These are phyloP conservation scores for Torymus texanus DNA, from an alignment of 2,888 invertebrate species.

Conservation along the genomic window DNA sequence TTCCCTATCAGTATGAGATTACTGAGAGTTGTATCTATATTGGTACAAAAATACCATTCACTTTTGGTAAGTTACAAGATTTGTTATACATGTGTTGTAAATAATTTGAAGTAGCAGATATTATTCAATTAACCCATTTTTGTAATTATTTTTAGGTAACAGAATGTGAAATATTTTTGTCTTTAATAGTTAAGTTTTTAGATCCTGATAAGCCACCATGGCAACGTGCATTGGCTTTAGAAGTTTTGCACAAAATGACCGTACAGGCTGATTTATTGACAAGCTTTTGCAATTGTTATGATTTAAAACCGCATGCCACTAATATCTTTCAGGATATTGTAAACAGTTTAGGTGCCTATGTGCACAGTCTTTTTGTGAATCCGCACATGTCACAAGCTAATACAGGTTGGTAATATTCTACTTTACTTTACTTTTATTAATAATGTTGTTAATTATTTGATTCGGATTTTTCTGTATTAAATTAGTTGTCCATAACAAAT, in stretches of 20 bases:
- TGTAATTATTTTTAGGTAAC: slow-evolving; percentile 82
- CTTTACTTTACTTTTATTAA: background rate
- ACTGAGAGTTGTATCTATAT: slow-evolving; percentile 91
- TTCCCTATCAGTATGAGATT: slow-evolving; percentile 98
- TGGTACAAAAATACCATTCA: slow-evolving; percentile 94
- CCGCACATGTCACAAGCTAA: slow-evolving; percentile 79
- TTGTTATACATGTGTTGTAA: background rate
- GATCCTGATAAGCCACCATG: slow-evolving; percentile 97
- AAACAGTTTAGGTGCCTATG: slow-evolving; percentile 93
- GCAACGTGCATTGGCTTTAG: slow-evolving; percentile 96
- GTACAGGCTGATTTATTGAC: slow-evolving; percentile 91
- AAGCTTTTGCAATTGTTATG: slow-evolving; percentile 96
- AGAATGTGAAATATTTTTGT: slow-evolving; percentile 98
- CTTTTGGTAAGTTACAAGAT: slow-evolving; percentile 82
- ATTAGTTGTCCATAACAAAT: too few relatives aligned
- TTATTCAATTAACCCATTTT: background rate
- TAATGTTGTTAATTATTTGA: background rate
- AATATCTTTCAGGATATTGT: slow-evolving; percentile 97
- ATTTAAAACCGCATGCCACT: slow-evolving; percentile 94
- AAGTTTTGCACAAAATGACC: slow-evolving; percentile 96
- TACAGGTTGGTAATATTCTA: slow-evolving; percentile 62
- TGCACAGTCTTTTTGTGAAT: slow-evolving; percentile 91
- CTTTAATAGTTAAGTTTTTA: slow-evolving; percentile 96
- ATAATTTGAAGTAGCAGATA: too few relatives aligned
- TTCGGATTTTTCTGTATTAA: too few relatives aligned